Evolutionary conservation across 2,113 vertebrate genomes (phyloP).

Genomic region (Forbesichthys agassizii): DNA sequence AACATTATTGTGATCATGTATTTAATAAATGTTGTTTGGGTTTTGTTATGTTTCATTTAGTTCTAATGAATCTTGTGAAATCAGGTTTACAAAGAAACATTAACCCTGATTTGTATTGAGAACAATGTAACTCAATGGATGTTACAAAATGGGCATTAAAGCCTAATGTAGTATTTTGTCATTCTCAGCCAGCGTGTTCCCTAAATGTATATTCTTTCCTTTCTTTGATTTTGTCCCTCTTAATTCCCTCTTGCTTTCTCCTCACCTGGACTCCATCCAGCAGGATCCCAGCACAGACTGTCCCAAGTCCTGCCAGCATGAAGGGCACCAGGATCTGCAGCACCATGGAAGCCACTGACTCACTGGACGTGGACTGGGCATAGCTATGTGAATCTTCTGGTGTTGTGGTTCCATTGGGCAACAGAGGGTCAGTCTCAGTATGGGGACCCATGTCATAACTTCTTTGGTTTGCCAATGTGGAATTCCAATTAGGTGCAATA

Average conservation of each 20-base stretch:
- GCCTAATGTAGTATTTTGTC: too few species aligned
- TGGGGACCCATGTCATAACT: slow-evolving; percentile 29
- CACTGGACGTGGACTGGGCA: slow-evolving; percentile 25
- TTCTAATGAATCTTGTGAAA: too few species aligned
- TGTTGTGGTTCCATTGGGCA: slow-evolving; percentile 31
- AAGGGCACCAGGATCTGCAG: slow-evolving; percentile 84
- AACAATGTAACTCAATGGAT: neutral
- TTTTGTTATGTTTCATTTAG: too few species aligned
- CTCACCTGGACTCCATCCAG: slow-evolving; percentile 83
- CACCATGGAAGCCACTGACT: slow-evolving; percentile 70
- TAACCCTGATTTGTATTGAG: neutral
- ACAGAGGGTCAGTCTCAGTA: slow-evolving; percentile 65
- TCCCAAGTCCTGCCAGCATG: slow-evolving; percentile 84
- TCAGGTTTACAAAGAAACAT: too few species aligned
- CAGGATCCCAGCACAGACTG: slow-evolving; percentile 83
- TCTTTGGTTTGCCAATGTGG: neutral
- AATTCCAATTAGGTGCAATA: neutral
- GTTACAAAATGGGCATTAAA: neutral
- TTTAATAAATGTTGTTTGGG: too few species aligned
- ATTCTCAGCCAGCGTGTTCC: too few species aligned
- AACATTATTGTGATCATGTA: too few species aligned
- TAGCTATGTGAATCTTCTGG: slow-evolving; percentile 17
- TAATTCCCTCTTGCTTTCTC: neutral
- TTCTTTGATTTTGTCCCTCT: neutral
- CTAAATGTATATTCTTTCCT: neutral